phyloP scores from a whole-genome alignment of 2,797 vertebrate species.

The Australoheros facetus region DNA sequence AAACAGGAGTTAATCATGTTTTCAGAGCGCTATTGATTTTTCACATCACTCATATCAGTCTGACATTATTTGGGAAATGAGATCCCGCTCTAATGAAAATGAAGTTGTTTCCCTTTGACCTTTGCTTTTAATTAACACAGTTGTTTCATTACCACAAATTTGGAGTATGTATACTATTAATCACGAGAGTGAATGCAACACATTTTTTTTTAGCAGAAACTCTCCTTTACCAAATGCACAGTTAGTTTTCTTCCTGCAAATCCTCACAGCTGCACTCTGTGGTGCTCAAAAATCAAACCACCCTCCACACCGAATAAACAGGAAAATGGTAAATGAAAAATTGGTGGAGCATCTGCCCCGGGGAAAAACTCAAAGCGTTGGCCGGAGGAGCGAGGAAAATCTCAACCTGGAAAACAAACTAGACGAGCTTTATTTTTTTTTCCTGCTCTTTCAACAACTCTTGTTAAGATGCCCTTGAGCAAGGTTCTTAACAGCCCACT shows the following conservation, averaged over 20 bases:
- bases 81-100: background rate
- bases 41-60: background rate
- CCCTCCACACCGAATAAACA: background rate
- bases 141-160: background rate
- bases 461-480: constrained; percentile 64
- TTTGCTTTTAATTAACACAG: constrained; percentile 8
- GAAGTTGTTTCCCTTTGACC: background rate
- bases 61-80: constrained; percentile 3
- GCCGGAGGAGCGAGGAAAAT: constrained; percentile 30
- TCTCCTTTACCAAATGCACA: background rate
- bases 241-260: background rate
- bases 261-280: background rate
- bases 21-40: constrained; percentile 9
- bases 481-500: constrained; percentile 44
- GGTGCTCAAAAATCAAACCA: background rate
- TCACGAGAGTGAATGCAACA: background rate
- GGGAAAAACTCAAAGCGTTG: constrained; percentile 35
- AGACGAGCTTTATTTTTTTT: constrained; percentile 32
- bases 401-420: constrained; percentile 31
- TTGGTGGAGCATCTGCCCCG: constrained; percentile 22
- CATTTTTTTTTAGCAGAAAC: background rate
- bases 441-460: constrained; percentile 26
- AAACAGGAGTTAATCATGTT: constrained; percentile 8
- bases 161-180: background rate
- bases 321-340: background rate